Conservation (phyloP, 2,797 vertebrate species). For the Anomalospiza imberbis region DNA sequence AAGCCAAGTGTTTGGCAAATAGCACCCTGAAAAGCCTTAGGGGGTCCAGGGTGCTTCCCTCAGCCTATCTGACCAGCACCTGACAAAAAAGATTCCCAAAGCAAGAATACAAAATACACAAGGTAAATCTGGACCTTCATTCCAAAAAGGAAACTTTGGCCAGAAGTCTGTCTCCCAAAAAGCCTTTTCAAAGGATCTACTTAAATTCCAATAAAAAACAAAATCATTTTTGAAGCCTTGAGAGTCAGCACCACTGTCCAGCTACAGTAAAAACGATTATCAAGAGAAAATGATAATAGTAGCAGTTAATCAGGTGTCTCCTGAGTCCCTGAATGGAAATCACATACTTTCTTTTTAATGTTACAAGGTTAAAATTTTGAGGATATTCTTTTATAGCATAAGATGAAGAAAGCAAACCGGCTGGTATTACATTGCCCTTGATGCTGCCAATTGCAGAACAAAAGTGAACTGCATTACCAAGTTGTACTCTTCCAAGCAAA, state of each 20-base stretch:
- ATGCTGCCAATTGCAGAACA: neutral
- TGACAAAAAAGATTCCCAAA: neutral
- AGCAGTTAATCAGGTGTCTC: neutral
- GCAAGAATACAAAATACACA: neutral
- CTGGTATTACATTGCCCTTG: neutral
- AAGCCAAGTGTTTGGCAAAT: neutral
- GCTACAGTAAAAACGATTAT: neutral
- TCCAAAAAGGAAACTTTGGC: neutral
- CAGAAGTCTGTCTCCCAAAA: neutral
- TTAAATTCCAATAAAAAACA: neutral
- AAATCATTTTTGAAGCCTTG: fast-evolving
- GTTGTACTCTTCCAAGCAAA: neutral
- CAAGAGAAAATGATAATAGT: neutral
- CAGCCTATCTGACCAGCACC: too few species aligned
- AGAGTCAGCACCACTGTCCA: neutral
- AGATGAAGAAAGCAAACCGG: neutral
- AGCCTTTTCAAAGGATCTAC: neutral
- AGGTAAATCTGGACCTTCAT: neutral
- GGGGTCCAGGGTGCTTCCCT: neutral
- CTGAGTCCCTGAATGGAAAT: neutral
- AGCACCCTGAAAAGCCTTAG: neutral
- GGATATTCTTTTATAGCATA: neutral
- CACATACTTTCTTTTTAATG: neutral
- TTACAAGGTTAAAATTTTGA: neutral
- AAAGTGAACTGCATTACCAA: neutral